Evolutionary conservation across 2,113 vertebrate species (phyloP).

Genomic region (Megaceryle maxima): DNA sequence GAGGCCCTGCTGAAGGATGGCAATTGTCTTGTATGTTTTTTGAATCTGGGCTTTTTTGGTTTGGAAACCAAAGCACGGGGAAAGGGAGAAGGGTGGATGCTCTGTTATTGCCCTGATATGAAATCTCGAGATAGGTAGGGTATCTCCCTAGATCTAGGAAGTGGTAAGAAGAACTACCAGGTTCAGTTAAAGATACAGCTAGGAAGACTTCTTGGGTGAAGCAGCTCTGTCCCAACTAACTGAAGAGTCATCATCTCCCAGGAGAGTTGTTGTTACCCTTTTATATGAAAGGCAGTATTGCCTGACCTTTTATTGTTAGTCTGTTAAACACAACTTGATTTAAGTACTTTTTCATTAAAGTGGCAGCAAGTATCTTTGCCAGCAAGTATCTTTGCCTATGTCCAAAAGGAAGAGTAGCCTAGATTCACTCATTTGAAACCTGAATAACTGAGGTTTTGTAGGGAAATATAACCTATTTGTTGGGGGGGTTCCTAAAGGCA

Average conservation of each 20-base stretch:
- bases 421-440: neutral
- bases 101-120: neutral
- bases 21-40: neutral
- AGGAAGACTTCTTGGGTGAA: neutral
- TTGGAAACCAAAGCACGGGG: neutral
- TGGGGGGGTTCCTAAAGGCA: neutral
- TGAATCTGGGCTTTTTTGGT: neutral
- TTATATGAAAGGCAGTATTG: neutral
- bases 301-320: neutral
- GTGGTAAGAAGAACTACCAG: neutral
- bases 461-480: accelerated
- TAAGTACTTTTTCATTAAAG: neutral
- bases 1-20: neutral
- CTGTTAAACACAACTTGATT: neutral
- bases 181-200: neutral
- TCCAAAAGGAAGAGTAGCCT: neutral
- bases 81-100: neutral
- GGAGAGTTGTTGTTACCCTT: neutral
- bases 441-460: neutral
- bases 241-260: neutral
- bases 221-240: neutral
- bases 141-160: neutral
- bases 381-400: neutral
- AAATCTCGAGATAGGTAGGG: neutral
- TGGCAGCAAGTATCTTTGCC: neutral